These are phyloP conservation scores for Abramis brama DNA, from an alignment of 2,113 vertebrate species.

Conservation along the genomic window DNA sequence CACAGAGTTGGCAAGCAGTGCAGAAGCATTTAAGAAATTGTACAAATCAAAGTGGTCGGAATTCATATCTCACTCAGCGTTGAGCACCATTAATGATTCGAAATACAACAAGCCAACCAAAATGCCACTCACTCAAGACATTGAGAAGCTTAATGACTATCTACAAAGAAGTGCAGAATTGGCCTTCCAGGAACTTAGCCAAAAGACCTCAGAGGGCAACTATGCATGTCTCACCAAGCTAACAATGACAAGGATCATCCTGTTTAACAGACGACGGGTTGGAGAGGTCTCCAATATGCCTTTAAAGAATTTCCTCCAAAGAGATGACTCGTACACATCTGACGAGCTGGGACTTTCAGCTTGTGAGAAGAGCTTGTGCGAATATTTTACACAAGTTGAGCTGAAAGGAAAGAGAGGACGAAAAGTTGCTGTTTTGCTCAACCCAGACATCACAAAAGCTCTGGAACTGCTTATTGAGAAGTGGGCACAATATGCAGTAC, in stretches of 20 bases:
- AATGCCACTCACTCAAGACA: constrained; percentile 21
- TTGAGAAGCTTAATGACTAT: constrained; percentile 3
- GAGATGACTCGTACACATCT: background rate
- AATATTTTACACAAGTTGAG: background rate
- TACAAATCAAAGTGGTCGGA: constrained; percentile 11
- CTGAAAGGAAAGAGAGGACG: background rate
- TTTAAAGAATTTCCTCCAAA: background rate
- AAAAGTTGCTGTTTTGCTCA: background rate
- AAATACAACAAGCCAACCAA: constrained; percentile 19
- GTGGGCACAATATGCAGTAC: background rate
- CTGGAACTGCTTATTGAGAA: background rate
- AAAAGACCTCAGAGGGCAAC: background rate
- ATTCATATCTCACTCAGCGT: constrained; percentile 23
- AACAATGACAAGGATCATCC: background rate
- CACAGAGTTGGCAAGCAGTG: background rate
- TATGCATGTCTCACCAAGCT: background rate
- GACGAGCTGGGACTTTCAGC: background rate
- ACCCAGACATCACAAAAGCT: background rate
- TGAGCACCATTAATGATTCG: background rate
- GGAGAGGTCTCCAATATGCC: background rate
- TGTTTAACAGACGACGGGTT: background rate
- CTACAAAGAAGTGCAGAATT: constrained; percentile 5
- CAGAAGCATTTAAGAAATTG: background rate
- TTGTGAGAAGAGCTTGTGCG: background rate
- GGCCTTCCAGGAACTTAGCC: background rate